Evolutionary conservation across 2,797 vertebrate species (phyloP).

Genomic region (Lindbergichthys nudifrons): DNA sequence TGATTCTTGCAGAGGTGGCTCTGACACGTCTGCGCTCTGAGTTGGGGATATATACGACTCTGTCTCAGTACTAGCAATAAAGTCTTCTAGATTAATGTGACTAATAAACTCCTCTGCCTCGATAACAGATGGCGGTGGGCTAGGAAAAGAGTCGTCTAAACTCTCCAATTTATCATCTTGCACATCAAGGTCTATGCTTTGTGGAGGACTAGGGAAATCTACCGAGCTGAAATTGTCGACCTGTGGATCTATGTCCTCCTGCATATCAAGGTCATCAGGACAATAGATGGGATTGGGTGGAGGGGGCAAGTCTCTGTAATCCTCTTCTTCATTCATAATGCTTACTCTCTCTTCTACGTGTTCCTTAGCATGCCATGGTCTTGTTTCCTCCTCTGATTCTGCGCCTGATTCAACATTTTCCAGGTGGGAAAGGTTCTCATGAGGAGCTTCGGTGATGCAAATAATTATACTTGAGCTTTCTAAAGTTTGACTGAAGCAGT

Average conservation of each 20-base stretch:
- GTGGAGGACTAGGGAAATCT: constrained; percentile 83
- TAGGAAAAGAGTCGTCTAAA: constrained; percentile 83
- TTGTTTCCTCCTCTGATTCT: constrained; percentile 49
- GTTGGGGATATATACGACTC: constrained; percentile 56
- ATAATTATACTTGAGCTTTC: constrained; percentile 54
- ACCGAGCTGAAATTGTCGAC: constrained; percentile 79
- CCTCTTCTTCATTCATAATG: constrained; percentile 44
- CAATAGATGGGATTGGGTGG: constrained; percentile 55
- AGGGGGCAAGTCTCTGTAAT: constrained; percentile 45
- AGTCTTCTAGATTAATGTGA: constrained; percentile 76
- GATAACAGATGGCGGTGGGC: constrained; percentile 78
- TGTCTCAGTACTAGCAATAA: constrained; percentile 62
- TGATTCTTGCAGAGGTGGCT: constrained; percentile 51
- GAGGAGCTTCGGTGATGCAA: constrained; percentile 57
- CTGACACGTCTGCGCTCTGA: constrained; percentile 53
- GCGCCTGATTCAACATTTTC: constrained; percentile 60
- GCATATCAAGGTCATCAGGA: constrained; percentile 62
- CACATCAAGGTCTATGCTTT: constrained; percentile 79
- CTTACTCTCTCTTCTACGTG: constrained; percentile 44
- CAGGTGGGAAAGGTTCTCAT: constrained; percentile 44
- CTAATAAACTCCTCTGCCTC: constrained; percentile 76
- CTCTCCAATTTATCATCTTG: constrained; percentile 83
- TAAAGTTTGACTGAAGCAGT: constrained; percentile 35
- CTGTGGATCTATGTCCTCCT: constrained; percentile 66
- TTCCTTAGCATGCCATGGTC: constrained; percentile 24